Percentiles rank a stretch among this genome's conserved stretches.
These are phyloP conservation scores for Nixonia krombeini DNA, from an alignment of 1,140 invertebrate species.

Conservation along the genomic window DNA sequence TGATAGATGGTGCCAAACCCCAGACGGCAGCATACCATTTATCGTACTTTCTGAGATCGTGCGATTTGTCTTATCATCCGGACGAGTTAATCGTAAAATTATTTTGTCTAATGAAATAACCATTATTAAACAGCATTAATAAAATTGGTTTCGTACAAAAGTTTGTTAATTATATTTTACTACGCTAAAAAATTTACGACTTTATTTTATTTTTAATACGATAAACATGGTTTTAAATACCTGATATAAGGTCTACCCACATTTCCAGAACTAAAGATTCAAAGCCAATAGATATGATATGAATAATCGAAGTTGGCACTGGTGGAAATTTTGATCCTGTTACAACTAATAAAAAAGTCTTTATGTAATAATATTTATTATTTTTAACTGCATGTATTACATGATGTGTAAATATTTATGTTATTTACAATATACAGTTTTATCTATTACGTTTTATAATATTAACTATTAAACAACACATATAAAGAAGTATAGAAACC, in stretches of 20 bases:
- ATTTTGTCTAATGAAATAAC: slow-evolving; percentile 67
- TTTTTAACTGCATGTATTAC: too few relatives aligned
- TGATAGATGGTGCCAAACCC: slow-evolving; percentile 75
- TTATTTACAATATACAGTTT: too few relatives aligned
- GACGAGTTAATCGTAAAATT: slow-evolving; percentile 72
- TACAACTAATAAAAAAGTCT: slow-evolving; percentile 59
- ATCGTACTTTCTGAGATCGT: slow-evolving; percentile 73
- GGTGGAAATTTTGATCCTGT: slow-evolving; percentile 62
- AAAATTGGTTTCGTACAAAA: slow-evolving; percentile 16
- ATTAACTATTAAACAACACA: too few relatives aligned
- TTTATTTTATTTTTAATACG: too few relatives aligned
- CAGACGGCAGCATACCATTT: slow-evolving; percentile 67
- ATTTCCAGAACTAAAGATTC: slow-evolving; percentile 72
- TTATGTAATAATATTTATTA: too few relatives aligned
- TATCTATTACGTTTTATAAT: too few relatives aligned
- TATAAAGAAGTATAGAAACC: slow-evolving; percentile 46
- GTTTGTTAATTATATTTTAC: slow-evolving; percentile 4
- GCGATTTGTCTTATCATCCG: slow-evolving; percentile 72
- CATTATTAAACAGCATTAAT: too few relatives aligned
- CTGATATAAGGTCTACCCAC: slow-evolving; percentile 71
- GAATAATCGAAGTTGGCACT: slow-evolving; percentile 66
- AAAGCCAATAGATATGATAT: slow-evolving; percentile 74
- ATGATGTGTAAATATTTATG: too few relatives aligned
- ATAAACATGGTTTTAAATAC: slow-evolving; percentile 54
- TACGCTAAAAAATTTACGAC: background rate